A percentile compares a stretch with the other conserved stretches of the same genome.
Evolutionary conservation across 2,797 vertebrate genomes (phyloP).

Genomic region (Spinus olivaceus): DNA sequence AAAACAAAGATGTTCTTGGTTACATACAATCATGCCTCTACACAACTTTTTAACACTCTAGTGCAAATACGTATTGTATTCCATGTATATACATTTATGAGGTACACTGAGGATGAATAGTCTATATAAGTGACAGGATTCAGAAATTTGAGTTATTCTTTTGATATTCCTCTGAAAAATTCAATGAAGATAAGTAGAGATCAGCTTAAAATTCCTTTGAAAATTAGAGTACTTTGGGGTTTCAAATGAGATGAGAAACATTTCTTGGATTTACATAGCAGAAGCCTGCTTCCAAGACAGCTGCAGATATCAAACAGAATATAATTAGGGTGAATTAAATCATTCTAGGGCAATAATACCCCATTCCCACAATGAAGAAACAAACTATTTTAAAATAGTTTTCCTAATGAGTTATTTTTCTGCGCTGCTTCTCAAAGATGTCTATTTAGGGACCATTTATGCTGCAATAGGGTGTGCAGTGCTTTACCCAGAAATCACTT

Average conservation of each 20-base stretch:
- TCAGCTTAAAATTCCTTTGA: conserved; percentile 35
- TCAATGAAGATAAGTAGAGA: not conserved
- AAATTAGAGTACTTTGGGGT: conserved; percentile 7
- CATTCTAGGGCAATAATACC: conserved; percentile 39
- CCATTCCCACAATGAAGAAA: conserved; percentile 22
- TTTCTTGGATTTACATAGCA: conserved; percentile 39
- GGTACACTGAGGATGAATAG: not conserved
- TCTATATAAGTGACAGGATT: not conserved
- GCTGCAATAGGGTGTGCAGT: not conserved
- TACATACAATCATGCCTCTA: not conserved
- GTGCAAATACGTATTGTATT: not conserved
- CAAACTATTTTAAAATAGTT: conserved; percentile 13
- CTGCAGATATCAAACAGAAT: conserved; percentile 54
- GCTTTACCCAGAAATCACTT: conserved; percentile 58
- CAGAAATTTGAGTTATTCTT: not conserved
- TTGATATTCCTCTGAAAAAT: conserved; percentile 5
- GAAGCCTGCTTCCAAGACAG: conserved; percentile 37
- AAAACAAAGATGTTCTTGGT: not conserved
- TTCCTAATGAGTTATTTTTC: conserved; percentile 37
- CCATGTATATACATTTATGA: not conserved
- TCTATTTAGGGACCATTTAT: conserved; percentile 59
- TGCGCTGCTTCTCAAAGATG: conserved; percentile 41
- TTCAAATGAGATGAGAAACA: conserved; percentile 7
- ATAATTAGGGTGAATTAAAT: conserved; percentile 53
- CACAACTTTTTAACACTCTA: not conserved